Base-by-base conservation (phyloP, 2,113 vertebrate species). In the Tichodroma muraria region DNA sequence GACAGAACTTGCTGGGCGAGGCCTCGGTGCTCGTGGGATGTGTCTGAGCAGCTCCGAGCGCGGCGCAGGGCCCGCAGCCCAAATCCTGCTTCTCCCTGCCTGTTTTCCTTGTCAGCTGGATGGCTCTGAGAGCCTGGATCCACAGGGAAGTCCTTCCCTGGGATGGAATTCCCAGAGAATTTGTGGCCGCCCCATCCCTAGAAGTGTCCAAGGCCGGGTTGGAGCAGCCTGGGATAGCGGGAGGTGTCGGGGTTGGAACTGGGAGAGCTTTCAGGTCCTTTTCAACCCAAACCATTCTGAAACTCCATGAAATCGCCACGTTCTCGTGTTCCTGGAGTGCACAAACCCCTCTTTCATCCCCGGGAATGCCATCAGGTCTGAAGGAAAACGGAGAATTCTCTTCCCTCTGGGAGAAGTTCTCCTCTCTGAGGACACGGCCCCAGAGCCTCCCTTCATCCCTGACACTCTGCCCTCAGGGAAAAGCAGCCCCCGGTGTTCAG, bases 311-410 rank as follows among this genome's bases (percentile, higher is more conserved):
- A 70, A 54, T 25, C 10, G 1, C 53, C 44, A 8, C 2, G 3
- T 35, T n/a, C 31, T 81, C 1, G 0, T 16, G 22, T 37, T 76
- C 47, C 52, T 13, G 5, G 33, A 27, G 38, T 3, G 13, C 57
- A 11, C 1, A 5, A 49, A 47, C 21, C 27, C 21, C 44, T 88
- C n/a, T 11, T 3, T 22, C 9, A 17, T 6, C 35, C 60, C 47
- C 0, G 0, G 53, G 47, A 54, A 31, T 35, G 35, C 0, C 1
- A 6, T 23, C 1, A 0, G 61, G 11, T n/a, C 1, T 8, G 37
- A 30, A 63, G 66, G 66, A 37, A 63, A 83, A 44, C 0, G 6
- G 30, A 59, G 59, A 25, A 11, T 77, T 77, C 9, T 6, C 40
- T 42, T 83, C 52, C 85, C 49, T 60, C 35, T 42, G 30, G 80